Evolutionary conservation across 2,888 invertebrate species (phyloP).

Genomic region (Nebria brevicollis): DNA sequence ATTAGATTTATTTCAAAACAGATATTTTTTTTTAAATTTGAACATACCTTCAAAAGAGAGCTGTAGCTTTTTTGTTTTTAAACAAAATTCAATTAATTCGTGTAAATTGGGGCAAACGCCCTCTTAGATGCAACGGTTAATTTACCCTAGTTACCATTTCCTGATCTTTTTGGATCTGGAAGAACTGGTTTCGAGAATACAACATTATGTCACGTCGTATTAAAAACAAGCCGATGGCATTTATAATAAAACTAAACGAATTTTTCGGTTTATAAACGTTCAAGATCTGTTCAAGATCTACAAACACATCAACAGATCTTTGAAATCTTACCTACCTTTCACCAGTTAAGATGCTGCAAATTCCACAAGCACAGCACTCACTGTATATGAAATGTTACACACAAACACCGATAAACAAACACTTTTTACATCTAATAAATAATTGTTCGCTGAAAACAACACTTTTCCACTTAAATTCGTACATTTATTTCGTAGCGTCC

Average conservation of each 20-base stretch:
- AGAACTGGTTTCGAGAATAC: slow-evolving; percentile 34
- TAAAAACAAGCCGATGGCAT: background rate
- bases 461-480: slow-evolving; percentile 28
- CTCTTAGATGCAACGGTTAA: slow-evolving; percentile 37
- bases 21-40: too few species aligned
- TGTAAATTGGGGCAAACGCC: slow-evolving; percentile 36
- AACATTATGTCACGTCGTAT: background rate
- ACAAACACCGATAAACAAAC: slow-evolving; percentile 27
- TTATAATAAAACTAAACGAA: background rate
- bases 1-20: too few species aligned
- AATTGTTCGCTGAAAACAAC: slow-evolving; percentile 37
- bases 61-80: background rate
- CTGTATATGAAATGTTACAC: slow-evolving; percentile 18
- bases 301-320: slow-evolving; percentile 27
- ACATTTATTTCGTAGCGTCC: slow-evolving; percentile 39
- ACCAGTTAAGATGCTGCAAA: slow-evolving; percentile 34
- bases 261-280: slow-evolving; percentile 9
- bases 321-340: slow-evolving; percentile 43
- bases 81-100: background rate
- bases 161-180: slow-evolving; percentile 31
- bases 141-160: slow-evolving; percentile 38
- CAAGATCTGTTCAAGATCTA: slow-evolving; percentile 6
- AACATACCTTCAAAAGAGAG: too few species aligned
- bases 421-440: slow-evolving; percentile 29
- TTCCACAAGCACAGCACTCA: slow-evolving; percentile 20